Percentiles rank a stretch among this genome's conserved stretches.
These are phyloP conservation scores for Pollenia griseotomentosa DNA, from an alignment of 2,888 invertebrate species.

Conservation along the genomic window DNA sequence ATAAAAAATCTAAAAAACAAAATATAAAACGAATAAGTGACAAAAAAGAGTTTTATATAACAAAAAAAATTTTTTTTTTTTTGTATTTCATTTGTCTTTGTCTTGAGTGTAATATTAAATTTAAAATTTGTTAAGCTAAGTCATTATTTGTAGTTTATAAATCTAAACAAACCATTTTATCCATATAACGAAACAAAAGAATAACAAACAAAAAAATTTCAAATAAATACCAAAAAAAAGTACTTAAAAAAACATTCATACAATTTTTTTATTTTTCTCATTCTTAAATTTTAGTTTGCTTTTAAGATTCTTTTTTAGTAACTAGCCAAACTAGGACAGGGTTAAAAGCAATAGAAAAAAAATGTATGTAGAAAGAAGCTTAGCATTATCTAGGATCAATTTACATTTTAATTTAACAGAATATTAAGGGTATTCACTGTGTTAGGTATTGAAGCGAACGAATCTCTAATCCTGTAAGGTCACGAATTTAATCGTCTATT, in stretches of 20 bases:
- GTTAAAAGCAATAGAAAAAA: not conserved
- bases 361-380: not conserved
- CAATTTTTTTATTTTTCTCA: conserved; percentile 61
- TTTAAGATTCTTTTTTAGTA: not conserved
- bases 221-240: conserved; percentile 70
- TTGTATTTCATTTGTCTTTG: conserved; percentile 63
- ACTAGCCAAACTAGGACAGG: not conserved
- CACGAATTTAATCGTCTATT: too few species aligned
- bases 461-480: too few species aligned
- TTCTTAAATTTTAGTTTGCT: conserved; percentile 17
- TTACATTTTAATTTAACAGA: not conserved
- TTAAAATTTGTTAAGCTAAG: conserved; percentile 72
- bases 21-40: conserved; percentile 8
- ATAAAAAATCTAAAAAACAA: conserved; percentile 12
- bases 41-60: conserved; percentile 29
- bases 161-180: conserved; percentile 61
- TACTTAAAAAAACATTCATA: conserved; percentile 69
- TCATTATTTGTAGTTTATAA: conserved; percentile 73
- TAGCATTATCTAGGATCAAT: not conserved
- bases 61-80: conserved; percentile 19
- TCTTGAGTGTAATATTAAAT: conserved; percentile 73
- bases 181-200: conserved; percentile 31
- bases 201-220: conserved; percentile 44
- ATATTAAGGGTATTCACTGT: conserved; percentile 21
- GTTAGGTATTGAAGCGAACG: too few species aligned